These are phyloP conservation scores for Hemithea aestivaria DNA, from an alignment of 2,888 invertebrate genomes.

Conservation along the genomic window DNA sequence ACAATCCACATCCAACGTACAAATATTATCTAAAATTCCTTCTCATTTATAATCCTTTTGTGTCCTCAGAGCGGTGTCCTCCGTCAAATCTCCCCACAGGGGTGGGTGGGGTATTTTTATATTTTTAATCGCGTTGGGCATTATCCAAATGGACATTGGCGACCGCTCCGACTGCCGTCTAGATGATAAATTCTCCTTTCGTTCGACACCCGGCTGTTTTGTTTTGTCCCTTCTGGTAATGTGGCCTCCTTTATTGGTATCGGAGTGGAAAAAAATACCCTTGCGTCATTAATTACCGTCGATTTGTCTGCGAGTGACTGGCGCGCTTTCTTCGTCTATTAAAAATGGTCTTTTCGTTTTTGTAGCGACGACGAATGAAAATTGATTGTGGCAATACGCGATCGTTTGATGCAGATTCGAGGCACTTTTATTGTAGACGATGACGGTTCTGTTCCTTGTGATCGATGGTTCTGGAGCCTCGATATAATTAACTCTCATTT, in stretches of 20 bases:
- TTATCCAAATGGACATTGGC: constrained; percentile 79
- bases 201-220: constrained; percentile 72
- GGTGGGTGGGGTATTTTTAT: constrained; percentile 73
- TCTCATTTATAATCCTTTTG: constrained; percentile 81
- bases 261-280: constrained; percentile 60
- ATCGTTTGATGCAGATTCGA: constrained; percentile 68
- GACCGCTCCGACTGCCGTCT: constrained; percentile 72
- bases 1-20: constrained; percentile 79
- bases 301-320: constrained; percentile 73
- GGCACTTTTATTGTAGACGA: constrained; percentile 51
- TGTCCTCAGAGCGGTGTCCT: constrained; percentile 78
- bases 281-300: constrained; percentile 73
- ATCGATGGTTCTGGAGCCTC: constrained; percentile 50
- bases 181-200: constrained; percentile 78
- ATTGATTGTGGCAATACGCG: constrained; percentile 71
- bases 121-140: constrained; percentile 80
- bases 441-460: constrained; percentile 50
- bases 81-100: constrained; percentile 63
- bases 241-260: constrained; percentile 65
- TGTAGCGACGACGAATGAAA: constrained; percentile 36
- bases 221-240: constrained; percentile 68
- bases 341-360: constrained; percentile 59
- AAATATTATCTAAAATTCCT: constrained; percentile 80
- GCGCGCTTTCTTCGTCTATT: constrained; percentile 67
- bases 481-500: constrained; percentile 35